Percentiles rank a stretch among this genome's conserved stretches.
Conservation (phyloP, 2,888 invertebrate species). For the Drosophila mettleri region DNA sequence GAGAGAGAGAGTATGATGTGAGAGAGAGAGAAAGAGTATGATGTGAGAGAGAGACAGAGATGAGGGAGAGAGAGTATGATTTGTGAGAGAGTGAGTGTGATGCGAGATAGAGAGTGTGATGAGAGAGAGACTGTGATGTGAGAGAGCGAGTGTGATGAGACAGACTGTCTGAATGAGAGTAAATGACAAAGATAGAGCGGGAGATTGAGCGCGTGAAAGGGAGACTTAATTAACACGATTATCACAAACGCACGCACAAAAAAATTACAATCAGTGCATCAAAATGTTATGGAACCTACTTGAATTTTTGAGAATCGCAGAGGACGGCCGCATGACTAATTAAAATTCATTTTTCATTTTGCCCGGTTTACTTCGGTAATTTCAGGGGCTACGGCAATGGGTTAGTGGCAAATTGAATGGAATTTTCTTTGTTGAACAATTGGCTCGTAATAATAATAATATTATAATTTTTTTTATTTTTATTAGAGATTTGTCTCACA, state of each 20-base stretch:
- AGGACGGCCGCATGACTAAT: neutral
- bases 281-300: neutral
- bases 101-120: too few relatives aligned
- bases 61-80: too few relatives aligned
- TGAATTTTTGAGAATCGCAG: conserved; percentile 4
- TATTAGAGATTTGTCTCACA: neutral
- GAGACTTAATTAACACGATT: too few relatives aligned
- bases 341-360: too few relatives aligned
- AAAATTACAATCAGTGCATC: neutral
- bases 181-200: too few relatives aligned
- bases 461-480: neutral
- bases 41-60: too few relatives aligned
- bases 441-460: neutral
- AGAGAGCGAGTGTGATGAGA: neutral
- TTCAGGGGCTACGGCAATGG: neutral
- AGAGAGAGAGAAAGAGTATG: too few relatives aligned
- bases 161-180: too few relatives aligned
- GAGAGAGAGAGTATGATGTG: too few relatives aligned
- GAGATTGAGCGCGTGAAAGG: too few relatives aligned
- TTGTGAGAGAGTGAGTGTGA: too few relatives aligned
- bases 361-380: neutral
- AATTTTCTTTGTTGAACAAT: neutral
- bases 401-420: neutral
- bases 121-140: too few relatives aligned
- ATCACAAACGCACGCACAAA: neutral